Evolutionary conservation across 2,113 vertebrate species (phyloP), one percentile per base, ranked within the genome.

Genomic region (Pseudopodoces humilis): DNA sequence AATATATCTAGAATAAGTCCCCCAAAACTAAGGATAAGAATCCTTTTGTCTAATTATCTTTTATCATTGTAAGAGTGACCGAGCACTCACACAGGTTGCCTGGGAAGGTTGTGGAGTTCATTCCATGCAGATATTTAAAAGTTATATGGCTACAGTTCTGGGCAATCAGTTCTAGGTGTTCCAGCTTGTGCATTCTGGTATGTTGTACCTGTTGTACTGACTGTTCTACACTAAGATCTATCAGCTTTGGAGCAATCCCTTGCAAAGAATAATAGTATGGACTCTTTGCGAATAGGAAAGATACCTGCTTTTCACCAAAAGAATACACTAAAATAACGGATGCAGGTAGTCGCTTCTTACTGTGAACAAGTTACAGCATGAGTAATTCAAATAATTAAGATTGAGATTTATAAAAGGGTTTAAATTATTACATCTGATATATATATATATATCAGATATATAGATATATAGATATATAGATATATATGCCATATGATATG

Each of bases 111-210:
- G 24, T 53, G n/a, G 9, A 82, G 11, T 22, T 89, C 30, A n/a
- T 46, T 24, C 33, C 11, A n/a, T 39, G 13, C 16, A 53, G n/a
- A 15, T 67, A 59, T 46, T 67, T 46, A n/a, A 52, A 88, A 82
- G 4, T 16, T 7, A 24, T 39, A 20, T 20, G 19, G 9, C 20
- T 60, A 3, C 16, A 23, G 3, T 53, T n/a, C 35, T 69, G 9
- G 9, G 3, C 6, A 72, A 31, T 1, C 0, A 1, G 8, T 19
- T 89, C 3, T 46, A 55, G 12, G 3, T 31, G 9, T 18, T 13
- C 15, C 1, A 4, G 17, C 10, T 30, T 62, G 21, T 43, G 50
- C 30, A 75, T 30, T 13, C 17, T 84, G 21, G 35, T 27, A 22
- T 25, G 11, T 25, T 50, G 7, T 30, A 25, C 13, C 10, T 56